A percentile compares a stretch with the other conserved stretches of the same genome.
phyloP scores from a whole-genome alignment of 2,113 vertebrate species.

The Xenus cinereus region DNA sequence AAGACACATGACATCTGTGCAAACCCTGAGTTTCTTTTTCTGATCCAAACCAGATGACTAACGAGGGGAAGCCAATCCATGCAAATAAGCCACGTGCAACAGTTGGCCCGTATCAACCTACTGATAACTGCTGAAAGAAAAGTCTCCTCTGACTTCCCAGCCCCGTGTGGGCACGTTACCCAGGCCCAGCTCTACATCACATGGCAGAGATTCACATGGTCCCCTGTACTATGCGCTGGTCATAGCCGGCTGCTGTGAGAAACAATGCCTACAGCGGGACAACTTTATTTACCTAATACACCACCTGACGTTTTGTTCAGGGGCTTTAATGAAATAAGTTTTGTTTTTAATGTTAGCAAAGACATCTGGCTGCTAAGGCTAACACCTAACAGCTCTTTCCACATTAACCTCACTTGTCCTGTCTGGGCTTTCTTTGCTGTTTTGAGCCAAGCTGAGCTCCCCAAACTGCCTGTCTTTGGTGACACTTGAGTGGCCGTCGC shows the following conservation, averaged over 20 bases:
- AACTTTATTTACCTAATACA: conserved; percentile 52
- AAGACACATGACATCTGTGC: background rate
- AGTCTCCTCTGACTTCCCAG: background rate
- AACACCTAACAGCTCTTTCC: background rate
- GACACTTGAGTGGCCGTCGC: background rate
- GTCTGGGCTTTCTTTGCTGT: background rate
- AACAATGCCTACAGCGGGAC: conserved; percentile 42
- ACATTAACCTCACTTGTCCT: background rate
- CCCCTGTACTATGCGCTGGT: background rate
- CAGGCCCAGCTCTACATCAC: background rate
- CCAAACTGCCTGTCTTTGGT: background rate
- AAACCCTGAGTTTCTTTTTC: background rate
- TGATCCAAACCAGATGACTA: background rate
- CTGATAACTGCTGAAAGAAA: background rate
- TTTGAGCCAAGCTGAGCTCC: background rate
- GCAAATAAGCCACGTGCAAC: background rate
- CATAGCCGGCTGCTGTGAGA: conserved; percentile 8
- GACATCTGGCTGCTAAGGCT: background rate
- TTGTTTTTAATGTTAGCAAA: background rate
- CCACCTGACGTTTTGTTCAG: conserved; percentile 50
- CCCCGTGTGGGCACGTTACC: background rate
- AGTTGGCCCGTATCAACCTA: background rate
- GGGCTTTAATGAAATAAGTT: conserved; percentile 3
- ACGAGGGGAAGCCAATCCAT: accelerated
- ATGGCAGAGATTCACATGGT: conserved; percentile 14